Percentiles rank a stretch among this genome's conserved stretches.
phyloP scores from a whole-genome alignment of 2,113 vertebrate genomes.

The Tympanuchus pallidicinctus region DNA sequence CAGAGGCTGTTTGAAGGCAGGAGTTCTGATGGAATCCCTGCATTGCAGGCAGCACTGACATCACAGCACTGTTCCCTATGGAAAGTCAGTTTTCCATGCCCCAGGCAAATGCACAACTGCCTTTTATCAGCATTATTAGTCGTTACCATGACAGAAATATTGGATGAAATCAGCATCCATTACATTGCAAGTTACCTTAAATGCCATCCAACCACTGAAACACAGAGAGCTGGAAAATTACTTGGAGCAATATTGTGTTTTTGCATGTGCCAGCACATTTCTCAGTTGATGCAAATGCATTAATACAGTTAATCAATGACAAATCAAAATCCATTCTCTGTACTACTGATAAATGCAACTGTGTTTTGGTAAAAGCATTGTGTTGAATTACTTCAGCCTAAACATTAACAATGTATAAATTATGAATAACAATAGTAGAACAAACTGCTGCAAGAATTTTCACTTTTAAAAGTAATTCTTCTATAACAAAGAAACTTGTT shows the following conservation, averaged over 20 bases:
- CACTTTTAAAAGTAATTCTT: not conserved
- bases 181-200: constrained; percentile 59
- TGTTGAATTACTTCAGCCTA: not conserved
- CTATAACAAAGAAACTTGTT: not conserved
- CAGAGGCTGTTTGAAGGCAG: not conserved
- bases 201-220: constrained; percentile 60
- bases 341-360: constrained; percentile 37
- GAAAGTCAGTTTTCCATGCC: constrained; percentile 64
- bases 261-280: constrained; percentile 11
- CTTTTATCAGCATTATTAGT: constrained; percentile 61
- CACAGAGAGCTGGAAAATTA: constrained; percentile 67
- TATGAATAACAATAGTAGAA: not conserved
- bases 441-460: not conserved
- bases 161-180: constrained; percentile 58
- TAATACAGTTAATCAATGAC: constrained; percentile 70
- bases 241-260: constrained; percentile 48
- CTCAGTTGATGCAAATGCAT: constrained; percentile 61
- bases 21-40: constrained; percentile 37
- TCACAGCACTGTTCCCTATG: not conserved
- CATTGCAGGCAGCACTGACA: not conserved
- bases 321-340: constrained; percentile 70
- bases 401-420: not conserved
- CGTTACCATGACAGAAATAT: constrained; percentile 62
- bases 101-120: constrained; percentile 52
- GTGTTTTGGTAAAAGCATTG: not conserved